Evolutionary conservation across 2,888 invertebrate genomes (phyloP), one percentile per base, ranked within the genome.

Genomic region (Chrysolina oricalcia): DNA sequence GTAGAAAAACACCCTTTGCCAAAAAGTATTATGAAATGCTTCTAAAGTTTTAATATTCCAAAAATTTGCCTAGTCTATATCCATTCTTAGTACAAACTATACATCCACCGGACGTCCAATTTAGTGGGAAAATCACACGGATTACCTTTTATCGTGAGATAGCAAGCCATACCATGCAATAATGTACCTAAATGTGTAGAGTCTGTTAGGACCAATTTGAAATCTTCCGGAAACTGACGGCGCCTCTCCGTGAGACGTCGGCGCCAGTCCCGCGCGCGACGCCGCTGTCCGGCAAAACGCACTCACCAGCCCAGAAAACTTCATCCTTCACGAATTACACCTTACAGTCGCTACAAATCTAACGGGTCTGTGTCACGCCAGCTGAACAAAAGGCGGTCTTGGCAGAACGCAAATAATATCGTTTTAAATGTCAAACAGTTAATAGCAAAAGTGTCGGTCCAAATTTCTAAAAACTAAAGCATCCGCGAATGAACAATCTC

Each of bases 351-450:
- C 59, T 9, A 59, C 35, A 82, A 81, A 83, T 79, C 82, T 82
- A 82, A 83, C 83, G 83, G 84, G 81, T 80, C 77, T 68, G 81
- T 82, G 82, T 83, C 82, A 83, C 83, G 82, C 81, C 76, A 73
- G 72, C 76, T 74, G 77, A 76, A 73, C 78, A 79, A 79, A 75
- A 80, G 75, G 72, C 80, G 69, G 74, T 71, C 69, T 74, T 79
- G 75, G 76, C 74, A 80, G 78, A 81, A 77, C 75, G 79, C 69
- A 66, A 72, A 77, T 66, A 66, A 66, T 59, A 70, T 72, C 56
- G 21, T 64, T 62, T 59, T 41, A 59, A 70, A 74, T 78, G 80
- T 80, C 80, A 81, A 75, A 77, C 74, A 73, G 75, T 73, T 65
- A 74, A 73, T 71, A 62, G 73, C 70, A 41, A 62, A 75, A 69